phyloP scores from a whole-genome alignment of 2,888 invertebrate species.

The Apodemia zela region DNA sequence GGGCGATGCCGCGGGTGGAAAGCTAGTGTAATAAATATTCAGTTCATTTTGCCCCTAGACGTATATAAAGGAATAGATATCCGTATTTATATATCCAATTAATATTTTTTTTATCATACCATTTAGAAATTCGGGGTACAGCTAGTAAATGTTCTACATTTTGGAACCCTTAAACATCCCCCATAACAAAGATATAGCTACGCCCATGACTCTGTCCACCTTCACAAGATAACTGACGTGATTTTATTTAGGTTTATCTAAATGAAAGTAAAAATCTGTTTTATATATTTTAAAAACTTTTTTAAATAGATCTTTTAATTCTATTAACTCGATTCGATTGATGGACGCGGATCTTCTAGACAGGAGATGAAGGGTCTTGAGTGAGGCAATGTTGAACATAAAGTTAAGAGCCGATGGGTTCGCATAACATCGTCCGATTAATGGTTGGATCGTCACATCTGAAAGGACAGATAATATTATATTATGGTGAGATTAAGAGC shows the following conservation, averaged over 20 bases:
- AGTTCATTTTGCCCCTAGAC: no score
- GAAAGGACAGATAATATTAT: constrained; percentile 32
- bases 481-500: background rate
- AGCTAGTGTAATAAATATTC: no score
- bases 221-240: no score
- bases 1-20: no score
- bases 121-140: no score
- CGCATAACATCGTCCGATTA: constrained; percentile 47
- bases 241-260: background rate
- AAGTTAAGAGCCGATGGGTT: constrained; percentile 48
- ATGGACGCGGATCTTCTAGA: constrained; percentile 28
- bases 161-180: no score
- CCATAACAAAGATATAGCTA: no score
- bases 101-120: no score
- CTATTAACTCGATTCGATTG: constrained; percentile 23
- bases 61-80: no score
- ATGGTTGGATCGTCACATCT: constrained; percentile 58
- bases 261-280: background rate
- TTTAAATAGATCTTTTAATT: constrained; percentile 25
- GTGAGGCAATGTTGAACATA: constrained; percentile 51
- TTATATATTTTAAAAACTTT: constrained; percentile 6
- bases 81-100: no score
- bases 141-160: no score
- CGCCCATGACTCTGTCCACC: no score
- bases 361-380: constrained; percentile 51